phyloP scores from a whole-genome alignment of 2,888 invertebrate species.

The Agelastica alni region DNA sequence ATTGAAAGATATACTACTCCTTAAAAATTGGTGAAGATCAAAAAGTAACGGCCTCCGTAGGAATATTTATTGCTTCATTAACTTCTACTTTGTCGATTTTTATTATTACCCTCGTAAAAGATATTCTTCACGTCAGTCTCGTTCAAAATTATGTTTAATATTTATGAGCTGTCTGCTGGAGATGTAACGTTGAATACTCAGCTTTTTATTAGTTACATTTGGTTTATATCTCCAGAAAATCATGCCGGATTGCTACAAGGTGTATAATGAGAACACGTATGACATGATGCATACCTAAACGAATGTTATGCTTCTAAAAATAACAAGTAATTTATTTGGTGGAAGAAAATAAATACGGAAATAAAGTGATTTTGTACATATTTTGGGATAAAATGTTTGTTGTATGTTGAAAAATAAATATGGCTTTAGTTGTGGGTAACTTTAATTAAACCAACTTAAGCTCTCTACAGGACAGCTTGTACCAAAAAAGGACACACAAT shows the following conservation, averaged over 20 bases:
- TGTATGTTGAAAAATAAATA: not conserved
- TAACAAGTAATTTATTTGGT: slow-evolving; percentile 15
- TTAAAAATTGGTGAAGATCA: slow-evolving; percentile 1
- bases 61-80: not conserved
- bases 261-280: slow-evolving; percentile 26
- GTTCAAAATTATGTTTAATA: slow-evolving; percentile 49
- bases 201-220: slow-evolving; percentile 43
- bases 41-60: not conserved
- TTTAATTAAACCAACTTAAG: not conserved
- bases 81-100: slow-evolving; percentile 1
- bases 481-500: not conserved
- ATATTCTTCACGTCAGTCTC: slow-evolving; percentile 37
- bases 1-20: not conserved
- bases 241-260: slow-evolving; percentile 24
- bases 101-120: slow-evolving; percentile 9
- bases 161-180: slow-evolving; percentile 43
- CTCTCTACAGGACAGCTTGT: not conserved
- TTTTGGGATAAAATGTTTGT: not conserved
- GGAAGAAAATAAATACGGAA: slow-evolving; percentile 14
- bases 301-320: slow-evolving; percentile 22
- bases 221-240: slow-evolving; percentile 33
- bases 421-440: not conserved
- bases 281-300: slow-evolving; percentile 28
- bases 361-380: not conserved
- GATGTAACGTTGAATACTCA: slow-evolving; percentile 38